A percentile compares a stretch with the other conserved stretches of the same genome.
phyloP scores from a whole-genome alignment of 2,113 vertebrate genomes.

The Hippocampus zosterae region DNA sequence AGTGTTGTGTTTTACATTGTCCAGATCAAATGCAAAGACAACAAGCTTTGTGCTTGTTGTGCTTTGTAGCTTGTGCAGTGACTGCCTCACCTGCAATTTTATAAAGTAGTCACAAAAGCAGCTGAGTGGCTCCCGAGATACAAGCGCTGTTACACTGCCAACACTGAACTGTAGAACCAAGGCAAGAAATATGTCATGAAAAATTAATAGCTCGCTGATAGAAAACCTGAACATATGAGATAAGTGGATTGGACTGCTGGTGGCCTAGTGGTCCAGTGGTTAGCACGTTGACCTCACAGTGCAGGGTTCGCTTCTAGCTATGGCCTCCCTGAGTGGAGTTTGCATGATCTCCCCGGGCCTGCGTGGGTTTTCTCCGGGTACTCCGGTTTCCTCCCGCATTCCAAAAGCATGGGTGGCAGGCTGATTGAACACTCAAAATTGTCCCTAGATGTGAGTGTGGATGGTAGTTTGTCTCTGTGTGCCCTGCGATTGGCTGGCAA shows the following conservation, averaged over 20 bases:
- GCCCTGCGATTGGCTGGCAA: no score
- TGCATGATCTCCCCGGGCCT: no score
- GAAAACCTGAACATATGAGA: background rate
- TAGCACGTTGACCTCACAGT: no score
- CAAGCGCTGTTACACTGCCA: background rate
- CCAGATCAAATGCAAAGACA: slow-evolving; percentile 17
- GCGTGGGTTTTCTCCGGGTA: no score
- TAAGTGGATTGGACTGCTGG: background rate
- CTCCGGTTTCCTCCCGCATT: no score
- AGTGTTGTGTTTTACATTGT: slow-evolving; percentile 12
- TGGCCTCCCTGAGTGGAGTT: no score
- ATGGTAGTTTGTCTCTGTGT: no score
- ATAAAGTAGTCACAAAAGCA: background rate
- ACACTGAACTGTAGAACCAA: background rate
- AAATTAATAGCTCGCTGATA: slow-evolving; percentile 14
- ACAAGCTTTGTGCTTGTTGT: background rate
- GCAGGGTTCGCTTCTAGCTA: no score
- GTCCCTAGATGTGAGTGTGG: no score
- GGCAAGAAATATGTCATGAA: background rate
- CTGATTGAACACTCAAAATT: no score
- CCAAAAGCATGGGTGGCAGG: no score
- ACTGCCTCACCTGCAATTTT: background rate
- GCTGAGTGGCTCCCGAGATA: background rate
- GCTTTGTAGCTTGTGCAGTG: background rate
- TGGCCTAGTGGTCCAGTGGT: no score